These are phyloP conservation scores for Lagria hirta DNA, from an alignment of 2,888 invertebrate species.

Conservation along the genomic window DNA sequence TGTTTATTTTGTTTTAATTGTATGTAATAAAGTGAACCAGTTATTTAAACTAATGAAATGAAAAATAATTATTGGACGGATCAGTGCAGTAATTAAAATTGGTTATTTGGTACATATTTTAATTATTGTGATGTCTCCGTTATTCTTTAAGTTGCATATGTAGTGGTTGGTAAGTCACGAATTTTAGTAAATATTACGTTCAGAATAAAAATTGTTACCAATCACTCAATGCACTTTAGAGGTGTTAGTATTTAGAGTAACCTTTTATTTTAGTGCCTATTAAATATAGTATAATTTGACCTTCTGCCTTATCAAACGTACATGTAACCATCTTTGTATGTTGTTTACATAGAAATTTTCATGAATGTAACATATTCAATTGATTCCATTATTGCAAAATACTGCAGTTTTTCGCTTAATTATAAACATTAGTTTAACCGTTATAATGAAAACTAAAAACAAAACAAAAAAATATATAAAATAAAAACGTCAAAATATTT, in stretches of 20 bases:
- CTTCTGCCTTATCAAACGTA: conserved; percentile 41
- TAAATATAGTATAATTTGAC: conserved; percentile 40
- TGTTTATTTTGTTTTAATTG: conserved; percentile 8
- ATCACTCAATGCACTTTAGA: conserved; percentile 26
- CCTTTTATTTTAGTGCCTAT: conserved; percentile 45
- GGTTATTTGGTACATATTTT: conserved; percentile 11
- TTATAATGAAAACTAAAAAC: conserved; percentile 15
- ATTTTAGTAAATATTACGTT: conserved; percentile 9
- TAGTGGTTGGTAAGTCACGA: conserved; percentile 19
- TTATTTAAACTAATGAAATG: conserved; percentile 12
- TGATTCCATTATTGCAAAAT: conserved; percentile 20
- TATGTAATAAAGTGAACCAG: conserved; percentile 21
- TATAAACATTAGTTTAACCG: conserved; percentile 17
- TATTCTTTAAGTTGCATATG: conserved; percentile 18
- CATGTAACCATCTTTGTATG: conserved; percentile 30
- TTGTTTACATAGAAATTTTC: conserved; percentile 26
- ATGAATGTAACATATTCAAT: conserved; percentile 25
- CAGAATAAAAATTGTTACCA: conserved; percentile 12
- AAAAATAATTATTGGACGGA: conserved; percentile 5
- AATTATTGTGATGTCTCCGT: conserved; percentile 12
- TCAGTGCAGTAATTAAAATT: conserved; percentile 10
- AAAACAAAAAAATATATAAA: conserved; percentile 12
- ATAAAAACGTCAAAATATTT: conserved; percentile 15
- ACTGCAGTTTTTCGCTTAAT: conserved; percentile 25
- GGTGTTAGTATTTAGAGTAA: conserved; percentile 33